Evolutionary conservation across 2,888 invertebrate genomes (phyloP).

Genomic region (Oscheius sp.): DNA sequence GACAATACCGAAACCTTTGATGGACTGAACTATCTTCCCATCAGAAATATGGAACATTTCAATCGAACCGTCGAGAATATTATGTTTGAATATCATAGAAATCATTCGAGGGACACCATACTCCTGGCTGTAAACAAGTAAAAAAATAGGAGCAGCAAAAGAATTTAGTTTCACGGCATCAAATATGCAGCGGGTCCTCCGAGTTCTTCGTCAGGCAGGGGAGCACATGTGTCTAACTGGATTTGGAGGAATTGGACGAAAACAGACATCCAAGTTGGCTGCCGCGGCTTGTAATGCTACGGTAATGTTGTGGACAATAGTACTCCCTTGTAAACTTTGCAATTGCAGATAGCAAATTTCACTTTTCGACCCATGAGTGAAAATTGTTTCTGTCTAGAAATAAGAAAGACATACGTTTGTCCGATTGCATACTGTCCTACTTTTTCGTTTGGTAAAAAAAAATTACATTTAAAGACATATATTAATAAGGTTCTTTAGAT

Average conservation of each 20-base stretch:
- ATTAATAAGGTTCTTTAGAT: no score
- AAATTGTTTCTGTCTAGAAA: no score
- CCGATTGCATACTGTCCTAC: no score
- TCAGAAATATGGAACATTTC: slow-evolving; percentile 48
- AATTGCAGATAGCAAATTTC: no score
- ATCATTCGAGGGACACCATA: slow-evolving; percentile 53
- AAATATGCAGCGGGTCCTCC: slow-evolving; percentile 55
- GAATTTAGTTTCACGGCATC: slow-evolving; percentile 34
- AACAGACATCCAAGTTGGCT: slow-evolving; percentile 43
- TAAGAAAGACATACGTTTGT: no score
- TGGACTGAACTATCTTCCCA: slow-evolving; percentile 54
- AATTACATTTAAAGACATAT: background rate
- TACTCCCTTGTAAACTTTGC: background rate
- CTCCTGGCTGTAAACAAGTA: slow-evolving; percentile 54
- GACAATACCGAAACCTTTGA: slow-evolving; percentile 60
- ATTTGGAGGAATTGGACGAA: slow-evolving; percentile 39
- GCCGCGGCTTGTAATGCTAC: slow-evolving; percentile 43
- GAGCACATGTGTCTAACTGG: slow-evolving; percentile 55
- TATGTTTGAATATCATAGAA: slow-evolving; percentile 57
- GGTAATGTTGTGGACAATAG: slow-evolving; percentile 2
- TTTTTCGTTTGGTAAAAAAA: background rate
- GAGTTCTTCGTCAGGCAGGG: slow-evolving; percentile 54
- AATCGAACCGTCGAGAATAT: slow-evolving; percentile 58
- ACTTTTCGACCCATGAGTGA: no score
- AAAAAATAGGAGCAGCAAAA: background rate